Base-by-base conservation (phyloP, 2,797 vertebrate species). In the Notolabrus celidotus region DNA sequence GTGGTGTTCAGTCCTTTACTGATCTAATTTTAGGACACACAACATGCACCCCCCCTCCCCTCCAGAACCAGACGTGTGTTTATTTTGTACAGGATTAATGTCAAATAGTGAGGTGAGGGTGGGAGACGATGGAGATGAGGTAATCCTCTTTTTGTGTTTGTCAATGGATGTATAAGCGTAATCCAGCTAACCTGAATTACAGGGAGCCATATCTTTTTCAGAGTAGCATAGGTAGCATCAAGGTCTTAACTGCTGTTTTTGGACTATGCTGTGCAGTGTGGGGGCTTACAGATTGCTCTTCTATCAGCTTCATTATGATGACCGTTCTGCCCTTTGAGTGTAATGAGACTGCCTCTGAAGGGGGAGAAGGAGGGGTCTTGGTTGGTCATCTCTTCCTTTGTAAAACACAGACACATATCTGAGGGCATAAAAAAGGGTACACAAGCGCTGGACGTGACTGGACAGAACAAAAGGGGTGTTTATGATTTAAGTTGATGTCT, bases 281-380 rank as follows among this genome's bases (percentile, higher is more conserved):
- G 66, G 66, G 67, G 77, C 59, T 78, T 64, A 42, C 31, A 83
- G 81, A 87, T 82, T 67, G 76, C 80, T 85, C 78, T 66, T 84
- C 82, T 79, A 86, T 91, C 87, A 74, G 79, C 80, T 91, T 92
- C 87, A 91, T 91, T 91, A 89, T 83, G 86, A 86, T 91, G 89
- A 91, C 88, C 86, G 77, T 79, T 91, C 90, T 91, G 89, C 87
- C 89, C 92, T 93, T 90, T 93, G 85, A 89, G 75, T 84, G 70
- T 88, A 91, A 92, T 92, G 87, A 92, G 82, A 79, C 85, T 85
- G 90, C 72, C 64, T 86, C 76, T 87, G 34, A 50, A 68, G 55
- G 59, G 57, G 52, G 45, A 43, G 36, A 33, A 41, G 12, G 8
- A 56, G 8, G 49, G n/a, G 34, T 68, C 52, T 83, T 65, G 62